Percentiles rank a stretch among this genome's conserved stretches.
phyloP scores from a whole-genome alignment of 2,888 invertebrate genomes.

The Rugalucina vietnamica region DNA sequence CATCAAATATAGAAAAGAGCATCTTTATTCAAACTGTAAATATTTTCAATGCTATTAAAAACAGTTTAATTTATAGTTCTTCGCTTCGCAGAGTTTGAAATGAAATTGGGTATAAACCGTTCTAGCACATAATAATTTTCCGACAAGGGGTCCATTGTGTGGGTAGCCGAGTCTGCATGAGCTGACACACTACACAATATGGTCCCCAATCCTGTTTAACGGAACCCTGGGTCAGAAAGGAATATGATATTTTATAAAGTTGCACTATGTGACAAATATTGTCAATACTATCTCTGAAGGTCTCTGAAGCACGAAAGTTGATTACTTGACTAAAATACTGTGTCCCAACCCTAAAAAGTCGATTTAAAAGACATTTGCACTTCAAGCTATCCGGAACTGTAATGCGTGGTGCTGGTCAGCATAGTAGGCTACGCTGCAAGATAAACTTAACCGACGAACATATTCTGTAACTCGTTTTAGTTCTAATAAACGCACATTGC shows the following conservation, averaged over 20 bases:
- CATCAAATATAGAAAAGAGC: conserved; percentile 14
- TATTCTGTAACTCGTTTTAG: too few relatives aligned
- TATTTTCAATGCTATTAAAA: conserved; percentile 23
- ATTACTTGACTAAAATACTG: too few relatives aligned
- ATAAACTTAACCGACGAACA: too few relatives aligned
- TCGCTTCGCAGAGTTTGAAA: conserved; percentile 34
- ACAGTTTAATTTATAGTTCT: conserved; percentile 43
- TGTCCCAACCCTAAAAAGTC: too few relatives aligned
- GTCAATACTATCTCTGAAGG: too few relatives aligned
- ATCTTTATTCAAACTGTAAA: conserved; percentile 9
- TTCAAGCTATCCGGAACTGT: too few relatives aligned
- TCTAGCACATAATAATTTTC: conserved; percentile 48
- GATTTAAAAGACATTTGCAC: too few relatives aligned
- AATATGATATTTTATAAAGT: conserved; percentile 32
- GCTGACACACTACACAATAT: conserved; percentile 25
- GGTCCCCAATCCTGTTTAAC: conserved; percentile 51
- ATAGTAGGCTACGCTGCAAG: too few relatives aligned
- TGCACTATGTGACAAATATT: neutral
- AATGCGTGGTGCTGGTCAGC: too few relatives aligned
- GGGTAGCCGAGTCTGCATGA: conserved; percentile 24
- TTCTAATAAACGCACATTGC: too few relatives aligned
- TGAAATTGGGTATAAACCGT: conserved; percentile 47
- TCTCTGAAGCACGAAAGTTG: too few relatives aligned
- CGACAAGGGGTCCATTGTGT: conserved; percentile 32
- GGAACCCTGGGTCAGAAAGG: conserved; percentile 38